Conservation (phyloP, 2,888 invertebrate species). For the Pelosia muscerda region DNA sequence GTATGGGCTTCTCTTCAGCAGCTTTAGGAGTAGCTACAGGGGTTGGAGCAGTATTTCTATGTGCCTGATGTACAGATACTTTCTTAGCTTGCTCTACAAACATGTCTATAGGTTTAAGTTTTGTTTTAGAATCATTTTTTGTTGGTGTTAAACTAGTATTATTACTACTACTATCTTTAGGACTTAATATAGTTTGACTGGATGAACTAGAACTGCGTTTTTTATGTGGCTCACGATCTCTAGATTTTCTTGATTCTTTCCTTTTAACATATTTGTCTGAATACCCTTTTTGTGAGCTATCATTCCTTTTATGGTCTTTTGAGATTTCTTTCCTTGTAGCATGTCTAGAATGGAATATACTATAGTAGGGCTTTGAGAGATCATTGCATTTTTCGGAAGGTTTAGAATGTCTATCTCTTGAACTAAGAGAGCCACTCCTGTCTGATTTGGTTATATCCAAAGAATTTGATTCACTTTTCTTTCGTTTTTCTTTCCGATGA, state of each 20-base stretch:
- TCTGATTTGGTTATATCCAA: conserved; percentile 55
- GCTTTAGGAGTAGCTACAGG: conserved; percentile 53
- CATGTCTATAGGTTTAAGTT: conserved; percentile 77
- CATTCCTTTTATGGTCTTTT: conserved; percentile 61
- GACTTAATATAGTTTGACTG: conserved; percentile 69
- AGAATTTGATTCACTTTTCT: conserved; percentile 68
- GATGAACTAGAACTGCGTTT: conserved; percentile 65
- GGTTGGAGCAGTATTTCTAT: conserved; percentile 69
- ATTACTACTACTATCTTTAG: conserved; percentile 61
- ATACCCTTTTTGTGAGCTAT: conserved; percentile 62
- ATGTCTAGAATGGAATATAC: conserved; percentile 62
- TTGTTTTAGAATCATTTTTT: conserved; percentile 69
- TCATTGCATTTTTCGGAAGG: conserved; percentile 61
- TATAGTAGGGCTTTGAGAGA: conserved; percentile 61
- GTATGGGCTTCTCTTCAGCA: conserved; percentile 56
- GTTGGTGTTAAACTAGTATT: conserved; percentile 52
- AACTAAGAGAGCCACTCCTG: conserved; percentile 52
- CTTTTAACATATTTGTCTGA: conserved; percentile 79
- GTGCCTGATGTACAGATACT: conserved; percentile 63
- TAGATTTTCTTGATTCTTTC: conserved; percentile 69
- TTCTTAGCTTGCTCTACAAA: conserved; percentile 74
- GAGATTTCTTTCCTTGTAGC: conserved; percentile 52
- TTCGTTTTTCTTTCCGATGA: conserved; percentile 83
- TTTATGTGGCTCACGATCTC: conserved; percentile 55
- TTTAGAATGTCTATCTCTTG: conserved; percentile 57